These are phyloP conservation scores for Zaprionus lachaisei DNA, from an alignment of 1,140 invertebrate species.

Conservation along the genomic window DNA sequence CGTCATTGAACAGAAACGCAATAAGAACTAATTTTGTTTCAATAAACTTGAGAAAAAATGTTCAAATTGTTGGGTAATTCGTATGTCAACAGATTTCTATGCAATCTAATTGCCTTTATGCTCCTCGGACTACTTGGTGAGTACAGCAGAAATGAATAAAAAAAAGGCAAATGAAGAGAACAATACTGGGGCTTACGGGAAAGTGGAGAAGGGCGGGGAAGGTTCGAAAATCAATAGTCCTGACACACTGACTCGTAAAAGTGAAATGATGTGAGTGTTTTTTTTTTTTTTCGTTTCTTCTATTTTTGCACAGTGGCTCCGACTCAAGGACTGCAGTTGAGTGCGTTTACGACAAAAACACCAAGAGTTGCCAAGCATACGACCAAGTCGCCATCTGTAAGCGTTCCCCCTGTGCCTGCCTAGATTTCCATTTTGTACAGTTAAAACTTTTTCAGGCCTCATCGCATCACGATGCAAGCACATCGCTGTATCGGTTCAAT, in stretches of 20 bases:
- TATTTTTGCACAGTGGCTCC: slow-evolving; percentile 38
- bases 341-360: slow-evolving; percentile 86
- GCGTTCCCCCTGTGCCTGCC: slow-evolving; percentile 19
- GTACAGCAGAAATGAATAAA: slow-evolving; percentile 15
- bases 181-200: not conserved
- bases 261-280: slow-evolving; percentile 15
- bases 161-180: not conserved
- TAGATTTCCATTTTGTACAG: not conserved
- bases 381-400: slow-evolving; percentile 85
- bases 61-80: slow-evolving; percentile 21
- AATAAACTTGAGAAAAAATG: slow-evolving; percentile 35
- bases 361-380: slow-evolving; percentile 87
- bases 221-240: slow-evolving; percentile 65
- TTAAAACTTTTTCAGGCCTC: slow-evolving; percentile 54
- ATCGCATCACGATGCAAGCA: slow-evolving; percentile 79
- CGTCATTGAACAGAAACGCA: not conserved
- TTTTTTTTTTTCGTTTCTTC: slow-evolving; percentile 6
- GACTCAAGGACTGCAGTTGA: slow-evolving; percentile 84
- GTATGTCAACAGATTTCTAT: slow-evolving; percentile 13
- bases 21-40: not conserved
- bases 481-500: slow-evolving; percentile 87
- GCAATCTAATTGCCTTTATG: slow-evolving; percentile 24
- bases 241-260: slow-evolving; percentile 66
- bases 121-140: slow-evolving; percentile 42
- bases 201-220: not conserved